These are phyloP conservation scores for Brenthis ino DNA, from an alignment of 2,888 invertebrate genomes.

Conservation along the genomic window DNA sequence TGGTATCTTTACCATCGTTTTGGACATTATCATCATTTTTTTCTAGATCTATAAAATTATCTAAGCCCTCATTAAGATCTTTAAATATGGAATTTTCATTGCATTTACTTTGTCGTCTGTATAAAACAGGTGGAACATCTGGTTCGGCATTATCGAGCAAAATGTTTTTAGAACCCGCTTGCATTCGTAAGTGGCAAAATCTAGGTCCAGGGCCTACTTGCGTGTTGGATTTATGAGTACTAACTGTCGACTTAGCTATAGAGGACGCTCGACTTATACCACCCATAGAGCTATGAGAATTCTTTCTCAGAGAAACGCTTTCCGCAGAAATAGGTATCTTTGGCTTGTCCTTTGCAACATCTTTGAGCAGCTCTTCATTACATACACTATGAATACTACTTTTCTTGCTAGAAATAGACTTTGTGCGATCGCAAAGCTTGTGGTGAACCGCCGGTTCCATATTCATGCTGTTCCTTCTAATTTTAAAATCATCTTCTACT, in stretches of 20 bases:
- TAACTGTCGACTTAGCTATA: constrained; percentile 75
- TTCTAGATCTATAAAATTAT: constrained; percentile 66
- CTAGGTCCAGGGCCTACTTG: constrained; percentile 85
- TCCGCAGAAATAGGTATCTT: constrained; percentile 56
- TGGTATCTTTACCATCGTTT: constrained; percentile 59
- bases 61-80: constrained; percentile 69
- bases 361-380: constrained; percentile 66
- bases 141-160: constrained; percentile 89
- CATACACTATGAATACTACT: constrained; percentile 66
- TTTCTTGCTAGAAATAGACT: constrained; percentile 71
- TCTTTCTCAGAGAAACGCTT: constrained; percentile 58
- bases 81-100: constrained; percentile 74
- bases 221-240: constrained; percentile 75
- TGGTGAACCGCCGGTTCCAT: constrained; percentile 83
- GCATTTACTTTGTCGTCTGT: constrained; percentile 83
- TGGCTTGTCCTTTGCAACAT: constrained; percentile 56
- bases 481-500: constrained; percentile 54
- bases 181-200: constrained; percentile 89
- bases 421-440: constrained; percentile 82
- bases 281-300: constrained; percentile 75
- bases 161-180: constrained; percentile 90
- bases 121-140: constrained; percentile 87
- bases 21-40: constrained; percentile 57
- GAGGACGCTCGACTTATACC: constrained; percentile 76
- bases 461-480: constrained; percentile 55